Evolutionary conservation across 2,113 vertebrate genomes (phyloP).

Genomic region (Cochlearius cochlearius): DNA sequence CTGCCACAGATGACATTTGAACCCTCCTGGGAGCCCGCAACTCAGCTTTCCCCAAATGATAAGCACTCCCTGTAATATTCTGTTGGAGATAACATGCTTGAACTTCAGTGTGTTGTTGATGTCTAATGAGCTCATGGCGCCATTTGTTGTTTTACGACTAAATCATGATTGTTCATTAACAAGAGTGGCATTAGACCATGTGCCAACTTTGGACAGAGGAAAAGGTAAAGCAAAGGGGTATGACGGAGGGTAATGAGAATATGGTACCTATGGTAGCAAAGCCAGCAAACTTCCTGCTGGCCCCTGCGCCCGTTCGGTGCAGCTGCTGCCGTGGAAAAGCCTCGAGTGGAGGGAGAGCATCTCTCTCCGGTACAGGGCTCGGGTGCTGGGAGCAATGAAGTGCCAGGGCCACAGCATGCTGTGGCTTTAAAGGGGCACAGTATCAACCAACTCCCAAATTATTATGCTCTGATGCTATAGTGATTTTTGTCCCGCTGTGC

Average conservation of each 20-base stretch:
- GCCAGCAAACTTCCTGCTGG: not conserved
- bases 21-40: not conserved
- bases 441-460: fast-evolving
- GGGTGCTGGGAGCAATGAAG: not conserved
- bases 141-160: not conserved
- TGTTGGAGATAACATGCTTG: not conserved
- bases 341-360: not conserved
- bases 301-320: not conserved
- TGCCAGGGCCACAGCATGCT: too few species aligned
- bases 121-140: slow-evolving; percentile 23
- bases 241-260: not conserved
- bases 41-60: not conserved
- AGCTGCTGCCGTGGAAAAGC: not conserved
- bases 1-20: not conserved
- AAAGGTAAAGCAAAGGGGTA: not conserved
- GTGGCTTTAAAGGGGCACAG: not conserved
- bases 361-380: not conserved
- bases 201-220: not conserved
- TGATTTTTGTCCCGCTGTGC: not conserved
- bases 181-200: not conserved
- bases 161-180: slow-evolving; percentile 51
- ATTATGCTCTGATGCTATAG: not conserved
- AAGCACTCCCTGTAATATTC: not conserved
- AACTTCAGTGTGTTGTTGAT: slow-evolving; percentile 3
- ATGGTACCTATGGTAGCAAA: not conserved